phyloP scores from a whole-genome alignment of 2,888 invertebrate species.

The Silvanus unidentatus region DNA sequence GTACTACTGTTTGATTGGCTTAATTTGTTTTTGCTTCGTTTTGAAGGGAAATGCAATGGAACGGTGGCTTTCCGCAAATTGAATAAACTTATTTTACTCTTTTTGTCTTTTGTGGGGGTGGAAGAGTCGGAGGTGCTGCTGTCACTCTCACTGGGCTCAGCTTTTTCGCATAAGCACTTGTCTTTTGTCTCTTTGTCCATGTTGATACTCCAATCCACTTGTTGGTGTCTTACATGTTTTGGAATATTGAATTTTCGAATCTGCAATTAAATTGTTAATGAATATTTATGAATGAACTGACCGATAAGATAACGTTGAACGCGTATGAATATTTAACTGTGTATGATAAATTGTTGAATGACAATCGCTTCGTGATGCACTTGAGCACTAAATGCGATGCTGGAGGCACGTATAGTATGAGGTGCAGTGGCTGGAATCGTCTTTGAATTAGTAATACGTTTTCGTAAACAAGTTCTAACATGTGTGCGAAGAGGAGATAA shows the following conservation, averaged over 20 bases:
- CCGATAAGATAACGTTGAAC: not conserved
- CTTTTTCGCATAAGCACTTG: conserved; percentile 37
- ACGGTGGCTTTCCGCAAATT: conserved; percentile 37
- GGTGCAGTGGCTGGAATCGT: too few species aligned
- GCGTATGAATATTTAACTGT: too few species aligned
- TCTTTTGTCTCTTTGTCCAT: conserved; percentile 18
- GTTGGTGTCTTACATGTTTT: conserved; percentile 5
- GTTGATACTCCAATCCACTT: not conserved
- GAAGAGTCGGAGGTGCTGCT: conserved; percentile 29
- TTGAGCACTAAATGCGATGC: too few species aligned
- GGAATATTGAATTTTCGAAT: conserved; percentile 17
- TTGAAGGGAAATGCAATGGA: conserved; percentile 35
- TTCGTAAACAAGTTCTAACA: not conserved
- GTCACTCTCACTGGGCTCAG: conserved; percentile 31
- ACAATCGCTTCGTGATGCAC: too few species aligned
- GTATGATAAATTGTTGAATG: too few species aligned
- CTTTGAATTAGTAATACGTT: too few species aligned
- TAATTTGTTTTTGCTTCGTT: conserved; percentile 28
- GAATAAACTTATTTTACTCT: conserved; percentile 36
- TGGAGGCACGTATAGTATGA: too few species aligned
- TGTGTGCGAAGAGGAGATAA: not conserved
- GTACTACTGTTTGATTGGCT: conserved; percentile 8
- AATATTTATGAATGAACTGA: not conserved
- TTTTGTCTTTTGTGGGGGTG: conserved; percentile 31
- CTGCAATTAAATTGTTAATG: conserved; percentile 6